A percentile compares a stretch with the other conserved stretches of the same genome.
Evolutionary conservation across 2,797 vertebrate genomes (phyloP).

Genomic region (Todus mexicanus): DNA sequence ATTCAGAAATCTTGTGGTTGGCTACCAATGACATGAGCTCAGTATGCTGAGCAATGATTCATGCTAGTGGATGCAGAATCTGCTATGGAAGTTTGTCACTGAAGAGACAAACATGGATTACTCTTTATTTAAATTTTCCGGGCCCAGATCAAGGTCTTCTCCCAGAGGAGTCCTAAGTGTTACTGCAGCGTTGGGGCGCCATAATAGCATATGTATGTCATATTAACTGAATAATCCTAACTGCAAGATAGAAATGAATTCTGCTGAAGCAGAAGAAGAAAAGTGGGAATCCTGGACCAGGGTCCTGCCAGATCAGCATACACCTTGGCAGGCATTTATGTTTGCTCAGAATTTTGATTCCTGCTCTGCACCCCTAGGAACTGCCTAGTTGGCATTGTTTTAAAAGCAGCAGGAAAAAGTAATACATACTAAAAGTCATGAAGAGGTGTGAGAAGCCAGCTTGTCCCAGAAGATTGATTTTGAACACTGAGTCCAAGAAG

Average conservation of each 20-base stretch:
- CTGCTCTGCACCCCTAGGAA: background rate
- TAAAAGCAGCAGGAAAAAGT: slow-evolving; percentile 1
- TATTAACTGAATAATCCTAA: background rate
- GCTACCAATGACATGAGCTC: background rate
- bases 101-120: background rate
- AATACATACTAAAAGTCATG: background rate
- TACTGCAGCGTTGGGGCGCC: background rate
- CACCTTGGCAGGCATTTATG: slow-evolving; percentile 11
- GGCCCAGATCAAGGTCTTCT: background rate
- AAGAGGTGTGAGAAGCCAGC: slow-evolving; percentile 25
- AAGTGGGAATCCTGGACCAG: background rate
- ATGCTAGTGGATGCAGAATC: background rate
- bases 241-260: background rate
- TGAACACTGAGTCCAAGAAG: background rate
- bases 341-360: slow-evolving; percentile 48
- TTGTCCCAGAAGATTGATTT: background rate
- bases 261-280: background rate
- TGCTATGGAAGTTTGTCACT: background rate
- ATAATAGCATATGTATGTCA: rapidly evolving
- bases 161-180: background rate
- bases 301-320: background rate
- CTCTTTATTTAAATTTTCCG: background rate
- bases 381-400: background rate
- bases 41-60: background rate
- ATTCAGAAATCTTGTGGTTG: slow-evolving; percentile 3